Conservation (phyloP, 1,140 invertebrate species). For the Stenopsyche tienmushanensis region DNA sequence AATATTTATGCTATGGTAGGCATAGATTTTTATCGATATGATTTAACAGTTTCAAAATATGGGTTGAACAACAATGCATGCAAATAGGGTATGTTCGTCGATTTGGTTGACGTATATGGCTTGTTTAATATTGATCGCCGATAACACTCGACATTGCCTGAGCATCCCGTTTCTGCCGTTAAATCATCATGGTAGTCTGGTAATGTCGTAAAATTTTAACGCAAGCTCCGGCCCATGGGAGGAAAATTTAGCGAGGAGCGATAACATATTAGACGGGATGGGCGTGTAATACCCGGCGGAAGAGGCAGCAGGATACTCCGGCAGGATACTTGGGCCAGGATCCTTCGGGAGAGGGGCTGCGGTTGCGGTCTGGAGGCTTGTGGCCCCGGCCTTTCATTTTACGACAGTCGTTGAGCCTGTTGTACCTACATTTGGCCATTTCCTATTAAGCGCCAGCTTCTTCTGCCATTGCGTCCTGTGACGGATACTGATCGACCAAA, state of each 20-base stretch:
- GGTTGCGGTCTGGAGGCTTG: conserved; percentile 4
- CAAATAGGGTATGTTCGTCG: too few species aligned
- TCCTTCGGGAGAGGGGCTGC: not conserved
- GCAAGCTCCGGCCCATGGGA: not conserved
- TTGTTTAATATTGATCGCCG: conserved; percentile 2
- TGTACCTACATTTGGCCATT: too few species aligned
- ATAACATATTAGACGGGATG: conserved; percentile 25
- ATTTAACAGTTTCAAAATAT: too few species aligned
- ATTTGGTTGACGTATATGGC: too few species aligned
- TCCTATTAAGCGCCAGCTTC: not conserved
- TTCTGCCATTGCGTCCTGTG: not conserved
- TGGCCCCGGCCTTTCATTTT: conserved; percentile 9
- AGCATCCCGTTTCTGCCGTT: not conserved
- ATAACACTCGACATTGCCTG: not conserved
- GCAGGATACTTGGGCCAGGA: not conserved
- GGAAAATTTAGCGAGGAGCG: too few species aligned
- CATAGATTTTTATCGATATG: too few species aligned
- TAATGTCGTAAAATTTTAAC: conserved; percentile 20
- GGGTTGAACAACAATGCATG: too few species aligned
- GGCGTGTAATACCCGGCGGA: not conserved
- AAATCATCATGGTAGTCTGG: conserved; percentile 14
- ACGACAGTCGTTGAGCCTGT: not conserved
- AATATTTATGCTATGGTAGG: too few species aligned
- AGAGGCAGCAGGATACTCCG: conserved; percentile 6
- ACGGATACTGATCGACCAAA: not conserved